Evolutionary conservation across 2,888 invertebrate species (phyloP).

Genomic region (Epinotia ramella): DNA sequence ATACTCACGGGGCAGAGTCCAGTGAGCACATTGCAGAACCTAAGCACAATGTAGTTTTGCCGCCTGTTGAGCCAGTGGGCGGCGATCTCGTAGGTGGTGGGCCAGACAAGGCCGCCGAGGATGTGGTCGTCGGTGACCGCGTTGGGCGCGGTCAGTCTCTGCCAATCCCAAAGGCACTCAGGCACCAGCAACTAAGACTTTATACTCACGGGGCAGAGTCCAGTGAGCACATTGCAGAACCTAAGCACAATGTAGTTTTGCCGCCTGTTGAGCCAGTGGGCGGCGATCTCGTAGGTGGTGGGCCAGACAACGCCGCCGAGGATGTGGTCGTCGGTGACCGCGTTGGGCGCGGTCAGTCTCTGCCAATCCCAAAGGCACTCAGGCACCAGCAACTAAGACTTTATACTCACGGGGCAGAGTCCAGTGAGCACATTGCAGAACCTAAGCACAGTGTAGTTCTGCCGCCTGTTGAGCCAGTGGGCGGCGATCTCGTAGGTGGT

Average conservation of each 20-base stretch:
- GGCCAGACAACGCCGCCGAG: slow-evolving; percentile 91
- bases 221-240: slow-evolving; percentile 80
- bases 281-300: slow-evolving; percentile 86
- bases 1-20: slow-evolving; percentile 64
- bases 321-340: slow-evolving; percentile 87
- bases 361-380: slow-evolving; percentile 57
- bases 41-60: slow-evolving; percentile 89
- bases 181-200: slow-evolving; percentile 50
- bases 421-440: slow-evolving; percentile 80
- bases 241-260: slow-evolving; percentile 89
- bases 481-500: slow-evolving; percentile 87
- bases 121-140: slow-evolving; percentile 87
- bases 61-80: slow-evolving; percentile 94
- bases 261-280: slow-evolving; percentile 93
- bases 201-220: slow-evolving; percentile 63
- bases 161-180: slow-evolving; percentile 57
- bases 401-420: slow-evolving; percentile 63
- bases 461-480: slow-evolving; percentile 94
- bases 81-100: slow-evolving; percentile 86
- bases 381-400: slow-evolving; percentile 50
- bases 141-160: slow-evolving; percentile 73
- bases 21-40: slow-evolving; percentile 48
- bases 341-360: slow-evolving; percentile 73
- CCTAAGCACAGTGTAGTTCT: slow-evolving; percentile 88
- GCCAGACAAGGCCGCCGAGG: slow-evolving; percentile 90